These are phyloP conservation scores for Oconnorella tubifera DNA, from an alignment of 2,888 invertebrate genomes.

Conservation along the genomic window DNA sequence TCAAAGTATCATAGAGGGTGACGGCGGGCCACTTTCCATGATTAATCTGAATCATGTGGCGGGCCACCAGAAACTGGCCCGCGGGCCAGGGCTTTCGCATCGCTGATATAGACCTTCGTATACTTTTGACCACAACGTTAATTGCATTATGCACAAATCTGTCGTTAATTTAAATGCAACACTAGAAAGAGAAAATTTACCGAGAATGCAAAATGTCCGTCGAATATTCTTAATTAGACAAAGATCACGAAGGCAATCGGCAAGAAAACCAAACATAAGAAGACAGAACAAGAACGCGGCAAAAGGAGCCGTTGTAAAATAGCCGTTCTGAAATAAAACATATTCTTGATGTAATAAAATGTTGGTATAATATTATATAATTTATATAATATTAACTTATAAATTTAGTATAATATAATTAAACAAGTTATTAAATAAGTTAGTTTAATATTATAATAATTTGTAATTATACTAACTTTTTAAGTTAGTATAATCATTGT, in stretches of 20 bases:
- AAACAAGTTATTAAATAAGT: background rate
- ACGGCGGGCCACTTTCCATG: too few relatives aligned
- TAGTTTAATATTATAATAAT: too few relatives aligned
- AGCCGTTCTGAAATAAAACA: slow-evolving; percentile 7
- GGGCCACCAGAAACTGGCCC: too few relatives aligned
- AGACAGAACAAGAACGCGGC: slow-evolving; percentile 3
- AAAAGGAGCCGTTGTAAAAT: slow-evolving; percentile 17
- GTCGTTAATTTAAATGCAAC: background rate
- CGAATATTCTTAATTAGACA: background rate
- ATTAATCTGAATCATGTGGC: too few relatives aligned
- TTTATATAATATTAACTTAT: too few relatives aligned
- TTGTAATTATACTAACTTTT: too few relatives aligned
- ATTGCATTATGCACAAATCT: background rate
- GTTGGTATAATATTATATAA: background rate
- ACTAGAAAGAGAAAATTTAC: background rate
- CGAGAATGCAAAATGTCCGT: background rate
- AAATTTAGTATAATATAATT: background rate
- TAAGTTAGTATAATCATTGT: too few relatives aligned
- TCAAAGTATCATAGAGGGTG: too few relatives aligned
- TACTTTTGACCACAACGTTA: too few relatives aligned
- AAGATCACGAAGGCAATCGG: slow-evolving; percentile 1
- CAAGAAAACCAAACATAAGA: slow-evolving; percentile 1
- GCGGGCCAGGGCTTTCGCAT: too few relatives aligned
- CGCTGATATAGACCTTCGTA: too few relatives aligned
- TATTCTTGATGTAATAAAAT: background rate